Evolutionary conservation across 2,888 invertebrate genomes (phyloP).

Genomic region (Mimas tiliae): DNA sequence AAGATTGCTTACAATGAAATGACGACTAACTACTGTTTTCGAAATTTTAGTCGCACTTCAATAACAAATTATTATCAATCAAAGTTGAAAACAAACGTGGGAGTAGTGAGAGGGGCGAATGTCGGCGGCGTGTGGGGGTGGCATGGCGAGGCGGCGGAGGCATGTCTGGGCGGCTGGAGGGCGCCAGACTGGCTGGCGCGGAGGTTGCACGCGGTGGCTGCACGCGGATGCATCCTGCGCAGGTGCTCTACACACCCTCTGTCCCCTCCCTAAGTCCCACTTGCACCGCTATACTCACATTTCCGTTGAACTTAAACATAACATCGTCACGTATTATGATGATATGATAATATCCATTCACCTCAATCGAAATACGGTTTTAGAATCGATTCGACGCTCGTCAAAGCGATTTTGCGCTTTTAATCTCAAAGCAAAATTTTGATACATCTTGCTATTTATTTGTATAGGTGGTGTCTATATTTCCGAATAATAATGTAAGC

Average conservation of each 20-base stretch:
- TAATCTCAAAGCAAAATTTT: too few relatives aligned
- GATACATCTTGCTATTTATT: too few relatives aligned
- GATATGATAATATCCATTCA: too few relatives aligned
- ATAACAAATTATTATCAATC: slow-evolving; percentile 84
- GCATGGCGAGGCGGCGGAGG: slow-evolving; percentile 40
- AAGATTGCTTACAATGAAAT: background rate
- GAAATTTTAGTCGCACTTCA: slow-evolving; percentile 71
- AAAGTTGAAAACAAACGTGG: slow-evolving; percentile 82
- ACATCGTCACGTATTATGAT: slow-evolving; percentile 9
- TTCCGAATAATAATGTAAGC: too few relatives aligned
- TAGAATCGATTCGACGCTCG: too few relatives aligned
- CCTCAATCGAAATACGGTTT: too few relatives aligned
- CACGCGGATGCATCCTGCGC: slow-evolving; percentile 67
- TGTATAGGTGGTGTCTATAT: too few relatives aligned
- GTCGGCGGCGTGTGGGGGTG: slow-evolving; percentile 37
- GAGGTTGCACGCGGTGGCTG: slow-evolving; percentile 68
- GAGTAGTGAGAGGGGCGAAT: slow-evolving; percentile 50
- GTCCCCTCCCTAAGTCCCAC: background rate
- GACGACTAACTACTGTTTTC: slow-evolving; percentile 48
- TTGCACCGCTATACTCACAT: background rate
- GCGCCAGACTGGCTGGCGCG: slow-evolving; percentile 81
- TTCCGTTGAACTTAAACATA: slow-evolving; percentile 2
- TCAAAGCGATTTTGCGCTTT: too few relatives aligned
- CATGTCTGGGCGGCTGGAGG: slow-evolving; percentile 36
- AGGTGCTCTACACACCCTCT: slow-evolving; percentile 57